A percentile compares a stretch with the other conserved stretches of the same genome.
phyloP scores from a whole-genome alignment of 2,113 vertebrate genomes.

The Cariama cristata region DNA sequence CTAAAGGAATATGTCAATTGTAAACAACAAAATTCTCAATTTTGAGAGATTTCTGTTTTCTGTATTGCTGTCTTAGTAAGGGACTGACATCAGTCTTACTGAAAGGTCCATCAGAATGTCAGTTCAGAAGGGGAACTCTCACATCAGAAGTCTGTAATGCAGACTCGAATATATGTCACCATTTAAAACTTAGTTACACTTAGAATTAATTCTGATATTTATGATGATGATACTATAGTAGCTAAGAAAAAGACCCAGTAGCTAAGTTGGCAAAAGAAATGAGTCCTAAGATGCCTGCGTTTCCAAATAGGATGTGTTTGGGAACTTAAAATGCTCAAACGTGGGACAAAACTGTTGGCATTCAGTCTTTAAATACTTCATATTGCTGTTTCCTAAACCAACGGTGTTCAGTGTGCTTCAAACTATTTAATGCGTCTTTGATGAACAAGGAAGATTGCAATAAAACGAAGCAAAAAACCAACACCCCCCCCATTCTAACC shows the following conservation, averaged over 20 bases:
- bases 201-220: background rate
- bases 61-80: background rate
- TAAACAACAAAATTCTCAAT: background rate
- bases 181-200: background rate
- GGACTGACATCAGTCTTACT: background rate
- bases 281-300: background rate
- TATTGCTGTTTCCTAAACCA: background rate
- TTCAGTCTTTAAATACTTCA: background rate
- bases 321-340: background rate
- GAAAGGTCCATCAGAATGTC: background rate
- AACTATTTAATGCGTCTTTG: background rate
- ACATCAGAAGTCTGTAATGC: background rate
- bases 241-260: background rate
- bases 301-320: background rate
- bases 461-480: background rate
- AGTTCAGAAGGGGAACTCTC: background rate
- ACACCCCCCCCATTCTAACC: rapidly evolving
- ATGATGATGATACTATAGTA: background rate
- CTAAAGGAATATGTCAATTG: background rate
- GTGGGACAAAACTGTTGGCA: background rate
- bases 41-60: background rate
- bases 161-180: background rate
- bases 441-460: background rate
- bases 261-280: background rate
- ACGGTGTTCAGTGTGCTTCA: background rate